These are phyloP conservation scores for Metallyticus violacea DNA, from an alignment of 2,888 invertebrate species.

Conservation along the genomic window DNA sequence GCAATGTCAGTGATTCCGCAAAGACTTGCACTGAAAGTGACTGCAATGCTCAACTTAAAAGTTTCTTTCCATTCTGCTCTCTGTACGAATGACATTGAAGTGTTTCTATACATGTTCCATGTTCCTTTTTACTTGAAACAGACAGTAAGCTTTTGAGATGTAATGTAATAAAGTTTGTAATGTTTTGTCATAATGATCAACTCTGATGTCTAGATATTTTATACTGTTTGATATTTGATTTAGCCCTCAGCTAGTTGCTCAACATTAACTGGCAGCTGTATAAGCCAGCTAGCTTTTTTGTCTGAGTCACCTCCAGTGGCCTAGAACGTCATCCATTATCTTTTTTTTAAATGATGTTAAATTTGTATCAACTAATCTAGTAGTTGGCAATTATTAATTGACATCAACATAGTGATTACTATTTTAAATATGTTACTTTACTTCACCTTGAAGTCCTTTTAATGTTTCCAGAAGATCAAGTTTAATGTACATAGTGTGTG, in stretches of 20 bases:
- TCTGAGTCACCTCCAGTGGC: background rate
- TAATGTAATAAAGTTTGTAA: background rate
- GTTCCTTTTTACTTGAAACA: background rate
- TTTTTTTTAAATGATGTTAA: background rate
- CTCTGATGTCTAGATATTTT: background rate
- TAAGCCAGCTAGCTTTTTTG: background rate
- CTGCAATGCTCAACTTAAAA: background rate
- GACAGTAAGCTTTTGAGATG: background rate
- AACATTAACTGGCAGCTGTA: background rate
- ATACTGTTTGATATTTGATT: background rate
- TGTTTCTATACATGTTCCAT: background rate
- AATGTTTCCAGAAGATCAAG: background rate
- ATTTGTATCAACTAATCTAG: background rate
- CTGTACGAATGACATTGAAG: background rate
- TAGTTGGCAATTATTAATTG: background rate
- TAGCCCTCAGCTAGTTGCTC: background rate
- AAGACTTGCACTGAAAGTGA: background rate
- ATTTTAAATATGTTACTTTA: background rate
- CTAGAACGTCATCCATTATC: too few species aligned
- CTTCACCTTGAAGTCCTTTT: background rate
- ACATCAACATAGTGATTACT: background rate
- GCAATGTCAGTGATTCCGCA: background rate
- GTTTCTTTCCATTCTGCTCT: background rate
- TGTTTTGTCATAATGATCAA: background rate
- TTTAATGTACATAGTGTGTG: conserved; percentile 24